Evolutionary conservation across 92 coral and sea anemone genomes (phyloP).

Genomic region (Umimayanthus kanabou): DNA sequence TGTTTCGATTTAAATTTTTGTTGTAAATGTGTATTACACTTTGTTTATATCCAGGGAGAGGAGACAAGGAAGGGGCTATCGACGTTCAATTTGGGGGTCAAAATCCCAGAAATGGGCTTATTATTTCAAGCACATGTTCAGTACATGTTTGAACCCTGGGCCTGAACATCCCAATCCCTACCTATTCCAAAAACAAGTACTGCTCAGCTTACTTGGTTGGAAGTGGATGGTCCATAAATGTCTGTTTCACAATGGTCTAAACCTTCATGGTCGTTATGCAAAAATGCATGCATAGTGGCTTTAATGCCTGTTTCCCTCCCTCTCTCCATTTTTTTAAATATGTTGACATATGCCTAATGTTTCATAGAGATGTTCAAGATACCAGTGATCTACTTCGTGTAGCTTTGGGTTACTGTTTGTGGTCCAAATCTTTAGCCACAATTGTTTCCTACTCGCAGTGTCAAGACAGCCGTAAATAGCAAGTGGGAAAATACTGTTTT

Average conservation of each 20-base stretch:
- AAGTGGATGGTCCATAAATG: conserved; percentile 41
- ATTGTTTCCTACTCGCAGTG: no score
- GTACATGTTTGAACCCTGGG: conserved; percentile 15
- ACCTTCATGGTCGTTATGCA: conserved; percentile 27
- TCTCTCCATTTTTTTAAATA: conserved; percentile 32
- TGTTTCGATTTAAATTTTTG: no score
- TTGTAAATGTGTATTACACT: no score
- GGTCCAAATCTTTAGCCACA: no score
- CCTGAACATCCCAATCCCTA: not conserved
- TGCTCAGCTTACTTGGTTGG: no score
- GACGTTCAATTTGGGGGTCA: no score
- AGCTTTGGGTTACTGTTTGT: not conserved
- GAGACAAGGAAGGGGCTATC: no score
- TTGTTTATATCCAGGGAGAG: no score
- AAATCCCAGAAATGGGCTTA: not conserved
- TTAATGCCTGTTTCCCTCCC: conserved; percentile 24
- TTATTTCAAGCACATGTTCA: conserved; percentile 9
- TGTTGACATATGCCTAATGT: conserved; percentile 23
- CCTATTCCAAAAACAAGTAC: not conserved
- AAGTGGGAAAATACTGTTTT: not conserved
- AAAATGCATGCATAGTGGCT: conserved; percentile 35
- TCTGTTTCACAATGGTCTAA: conserved; percentile 31
- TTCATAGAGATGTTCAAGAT: conserved; percentile 28
- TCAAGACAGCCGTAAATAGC: not conserved
- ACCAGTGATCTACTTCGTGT: conserved; percentile 30